These are phyloP conservation scores for Xanthorhoe designata DNA, from an alignment of 2,888 invertebrate genomes.

Conservation along the genomic window DNA sequence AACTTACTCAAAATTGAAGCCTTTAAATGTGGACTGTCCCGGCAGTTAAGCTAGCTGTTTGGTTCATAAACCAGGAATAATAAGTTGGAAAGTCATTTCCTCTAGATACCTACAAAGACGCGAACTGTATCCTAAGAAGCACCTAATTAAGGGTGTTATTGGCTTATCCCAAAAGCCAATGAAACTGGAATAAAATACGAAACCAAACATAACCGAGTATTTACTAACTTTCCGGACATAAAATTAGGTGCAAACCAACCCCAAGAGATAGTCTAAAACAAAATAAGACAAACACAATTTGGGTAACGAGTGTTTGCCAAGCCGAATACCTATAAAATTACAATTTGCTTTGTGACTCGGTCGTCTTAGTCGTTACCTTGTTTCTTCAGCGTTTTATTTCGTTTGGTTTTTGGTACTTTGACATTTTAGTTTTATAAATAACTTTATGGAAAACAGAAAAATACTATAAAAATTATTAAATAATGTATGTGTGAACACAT, in stretches of 20 bases:
- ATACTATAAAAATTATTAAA: too few species aligned
- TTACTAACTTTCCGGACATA: constrained; percentile 41
- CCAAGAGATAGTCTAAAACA: constrained; percentile 50
- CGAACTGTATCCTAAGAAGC: not conserved
- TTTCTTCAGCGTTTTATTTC: constrained; percentile 42
- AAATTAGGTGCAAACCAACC: constrained; percentile 49
- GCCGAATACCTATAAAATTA: constrained; percentile 61
- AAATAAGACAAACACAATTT: constrained; percentile 72
- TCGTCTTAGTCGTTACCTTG: constrained; percentile 49
- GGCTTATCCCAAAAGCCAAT: constrained; percentile 3
- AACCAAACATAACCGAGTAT: constrained; percentile 37
- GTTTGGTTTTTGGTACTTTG: constrained; percentile 32
- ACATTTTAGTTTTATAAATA: constrained; percentile 24
- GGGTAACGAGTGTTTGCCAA: constrained; percentile 67
- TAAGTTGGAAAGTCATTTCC: too few species aligned
- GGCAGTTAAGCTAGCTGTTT: too few species aligned
- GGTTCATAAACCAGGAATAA: too few species aligned
- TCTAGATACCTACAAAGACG: too few species aligned
- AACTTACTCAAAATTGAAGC: too few species aligned
- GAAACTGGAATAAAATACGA: constrained; percentile 32
- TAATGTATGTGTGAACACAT: too few species aligned
- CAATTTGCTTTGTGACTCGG: constrained; percentile 59
- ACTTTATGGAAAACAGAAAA: not conserved
- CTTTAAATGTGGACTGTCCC: too few species aligned
- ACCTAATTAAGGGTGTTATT: not conserved